Conservation (phyloP, 2,113 vertebrate species). For the Bubalus kerabau region DNA sequence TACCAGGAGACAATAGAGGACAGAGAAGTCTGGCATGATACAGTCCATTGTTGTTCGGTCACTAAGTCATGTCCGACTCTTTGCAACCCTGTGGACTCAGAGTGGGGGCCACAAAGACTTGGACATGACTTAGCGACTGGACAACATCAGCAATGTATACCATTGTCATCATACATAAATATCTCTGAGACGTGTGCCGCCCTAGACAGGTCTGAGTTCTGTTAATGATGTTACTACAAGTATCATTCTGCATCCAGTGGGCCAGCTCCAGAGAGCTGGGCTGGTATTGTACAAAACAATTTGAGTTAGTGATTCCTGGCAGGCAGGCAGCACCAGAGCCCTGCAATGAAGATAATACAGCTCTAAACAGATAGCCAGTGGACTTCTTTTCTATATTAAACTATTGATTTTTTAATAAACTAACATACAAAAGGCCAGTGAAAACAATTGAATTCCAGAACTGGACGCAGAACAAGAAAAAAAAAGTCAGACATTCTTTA, state of each 20-base stretch:
- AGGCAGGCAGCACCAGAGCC: neutral
- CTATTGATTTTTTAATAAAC: conserved; percentile 83
- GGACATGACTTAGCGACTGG: neutral
- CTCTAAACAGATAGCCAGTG: conserved; percentile 72
- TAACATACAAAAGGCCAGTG: conserved; percentile 73
- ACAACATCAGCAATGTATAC: neutral
- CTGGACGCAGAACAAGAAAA: conserved; percentile 49
- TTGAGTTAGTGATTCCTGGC: conserved; percentile 18
- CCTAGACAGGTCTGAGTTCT: neutral
- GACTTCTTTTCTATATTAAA: conserved; percentile 77
- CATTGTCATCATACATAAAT: neutral
- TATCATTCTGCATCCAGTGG: neutral
- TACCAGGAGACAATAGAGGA: neutral
- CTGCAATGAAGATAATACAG: conserved; percentile 44
- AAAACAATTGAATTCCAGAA: conserved; percentile 75
- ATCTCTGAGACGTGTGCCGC: neutral
- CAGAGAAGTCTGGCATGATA: neutral
- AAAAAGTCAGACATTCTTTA: conserved; percentile 57
- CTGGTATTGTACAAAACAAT: neutral
- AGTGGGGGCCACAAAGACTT: neutral
- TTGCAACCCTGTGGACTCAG: neutral
- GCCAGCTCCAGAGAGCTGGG: neutral
- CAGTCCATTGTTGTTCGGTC: accelerated
- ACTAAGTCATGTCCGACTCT: neutral
- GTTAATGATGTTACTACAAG: neutral